Percentiles rank a stretch among this genome's conserved stretches.
phyloP scores from a whole-genome alignment of 2,888 invertebrate genomes.

The Acleris laterana region DNA sequence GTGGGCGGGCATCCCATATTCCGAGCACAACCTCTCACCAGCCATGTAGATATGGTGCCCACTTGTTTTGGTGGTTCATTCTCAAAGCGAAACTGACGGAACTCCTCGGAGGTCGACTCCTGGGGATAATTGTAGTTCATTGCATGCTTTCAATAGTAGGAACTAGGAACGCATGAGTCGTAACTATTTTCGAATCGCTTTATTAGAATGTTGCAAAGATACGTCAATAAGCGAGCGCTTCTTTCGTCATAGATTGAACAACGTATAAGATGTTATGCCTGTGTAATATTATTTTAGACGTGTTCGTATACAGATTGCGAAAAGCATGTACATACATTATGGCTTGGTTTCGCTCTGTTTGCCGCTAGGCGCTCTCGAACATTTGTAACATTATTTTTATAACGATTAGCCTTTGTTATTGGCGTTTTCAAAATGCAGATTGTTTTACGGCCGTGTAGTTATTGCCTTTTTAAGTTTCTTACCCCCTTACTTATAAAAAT shows the following conservation, averaged over 20 bases:
- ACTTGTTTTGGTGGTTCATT: slow-evolving; percentile 48
- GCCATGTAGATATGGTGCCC: slow-evolving; percentile 58
- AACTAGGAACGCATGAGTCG: slow-evolving; percentile 51
- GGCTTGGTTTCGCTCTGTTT: slow-evolving; percentile 80
- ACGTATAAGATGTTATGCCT: slow-evolving; percentile 67
- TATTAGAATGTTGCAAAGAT: slow-evolving; percentile 26
- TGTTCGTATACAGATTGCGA: slow-evolving; percentile 69
- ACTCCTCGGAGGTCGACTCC: slow-evolving; percentile 76
- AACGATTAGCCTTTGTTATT: slow-evolving; percentile 68
- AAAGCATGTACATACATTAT: slow-evolving; percentile 80
- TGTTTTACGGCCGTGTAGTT: slow-evolving; percentile 40
- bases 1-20: slow-evolving; percentile 78
- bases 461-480: slow-evolving; percentile 35
- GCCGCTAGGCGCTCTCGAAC: slow-evolving; percentile 65
- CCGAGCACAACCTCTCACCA: slow-evolving; percentile 74
- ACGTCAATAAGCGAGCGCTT: slow-evolving; percentile 47
- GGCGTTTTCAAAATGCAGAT: slow-evolving; percentile 46
- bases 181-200: slow-evolving; percentile 28
- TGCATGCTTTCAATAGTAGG: slow-evolving; percentile 59
- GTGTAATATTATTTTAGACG: slow-evolving; percentile 71
- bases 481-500: too few species aligned
- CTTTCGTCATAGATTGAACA: slow-evolving; percentile 51
- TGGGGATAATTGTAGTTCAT: slow-evolving; percentile 60
- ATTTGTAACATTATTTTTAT: slow-evolving; percentile 77
- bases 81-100: slow-evolving; percentile 33